Conservation (phyloP, 2,113 vertebrate species). For the Grus americana region DNA sequence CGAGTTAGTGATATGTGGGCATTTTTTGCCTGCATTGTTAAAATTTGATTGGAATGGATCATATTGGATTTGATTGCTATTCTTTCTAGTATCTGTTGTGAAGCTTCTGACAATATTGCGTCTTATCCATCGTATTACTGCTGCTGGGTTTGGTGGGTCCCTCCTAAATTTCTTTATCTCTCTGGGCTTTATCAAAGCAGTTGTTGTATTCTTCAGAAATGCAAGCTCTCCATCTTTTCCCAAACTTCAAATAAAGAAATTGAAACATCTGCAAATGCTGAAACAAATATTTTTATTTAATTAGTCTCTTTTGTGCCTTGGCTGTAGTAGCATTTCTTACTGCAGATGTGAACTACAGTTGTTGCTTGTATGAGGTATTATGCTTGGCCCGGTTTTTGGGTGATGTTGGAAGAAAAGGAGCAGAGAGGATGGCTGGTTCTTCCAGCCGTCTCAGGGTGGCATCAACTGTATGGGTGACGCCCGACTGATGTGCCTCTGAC, state of each 20-base stretch:
- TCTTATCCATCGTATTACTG: neutral
- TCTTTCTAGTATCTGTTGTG: neutral
- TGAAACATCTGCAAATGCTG: neutral
- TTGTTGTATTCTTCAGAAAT: neutral
- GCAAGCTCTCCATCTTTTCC: neutral
- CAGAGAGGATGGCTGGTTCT: neutral
- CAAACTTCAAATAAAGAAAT: neutral
- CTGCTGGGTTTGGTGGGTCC: neutral
- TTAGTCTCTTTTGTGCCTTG: neutral
- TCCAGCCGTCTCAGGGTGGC: neutral
- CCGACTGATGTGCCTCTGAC: neutral
- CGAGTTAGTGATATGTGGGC: neutral
- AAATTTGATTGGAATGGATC: neutral
- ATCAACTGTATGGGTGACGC: no score
- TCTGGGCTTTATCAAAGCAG: neutral
- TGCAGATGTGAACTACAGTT: neutral
- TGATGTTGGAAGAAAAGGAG: neutral
- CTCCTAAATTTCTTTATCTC: neutral
- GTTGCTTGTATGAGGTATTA: rapidly evolving
- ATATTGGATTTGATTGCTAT: neutral
- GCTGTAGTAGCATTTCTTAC: neutral
- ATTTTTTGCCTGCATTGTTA: neutral
- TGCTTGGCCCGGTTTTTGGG: rapidly evolving
- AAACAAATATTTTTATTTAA: neutral
- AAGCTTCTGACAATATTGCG: neutral